Percentiles rank a stretch among this genome's conserved stretches.
Conservation (phyloP, 2,797 vertebrate genomes). For the Merluccius polli region DNA sequence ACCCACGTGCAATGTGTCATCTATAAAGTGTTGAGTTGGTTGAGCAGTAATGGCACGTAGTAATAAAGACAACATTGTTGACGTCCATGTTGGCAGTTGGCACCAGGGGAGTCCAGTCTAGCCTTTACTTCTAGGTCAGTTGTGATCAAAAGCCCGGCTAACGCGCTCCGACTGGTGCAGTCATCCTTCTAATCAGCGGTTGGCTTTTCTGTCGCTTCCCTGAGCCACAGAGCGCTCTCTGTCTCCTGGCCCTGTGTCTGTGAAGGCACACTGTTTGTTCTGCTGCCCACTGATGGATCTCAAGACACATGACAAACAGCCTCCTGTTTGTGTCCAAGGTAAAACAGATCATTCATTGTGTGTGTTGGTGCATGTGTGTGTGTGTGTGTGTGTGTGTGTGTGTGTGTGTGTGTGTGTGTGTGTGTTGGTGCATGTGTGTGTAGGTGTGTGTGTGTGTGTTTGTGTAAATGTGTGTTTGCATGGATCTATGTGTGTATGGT, state of each 20-base stretch:
- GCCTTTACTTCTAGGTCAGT: neutral
- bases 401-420: neutral
- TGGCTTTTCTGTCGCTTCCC: neutral
- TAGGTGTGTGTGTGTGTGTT: constrained; percentile 11
- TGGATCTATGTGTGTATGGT: neutral
- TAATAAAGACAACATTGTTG: neutral
- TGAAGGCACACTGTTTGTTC: constrained; percentile 39
- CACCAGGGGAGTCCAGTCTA: neutral
- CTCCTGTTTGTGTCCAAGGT: constrained; percentile 57
- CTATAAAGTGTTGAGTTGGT: neutral
- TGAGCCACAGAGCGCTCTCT: neutral
- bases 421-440: neutral
- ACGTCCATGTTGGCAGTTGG: neutral
- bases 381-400: constrained; percentile 9
- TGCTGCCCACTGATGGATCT: constrained; percentile 42
- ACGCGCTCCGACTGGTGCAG: neutral
- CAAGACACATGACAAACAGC: constrained; percentile 20
- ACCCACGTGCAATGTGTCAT: neutral
- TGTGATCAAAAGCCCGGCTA: neutral
- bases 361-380: constrained; percentile 20
- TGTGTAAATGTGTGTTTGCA: constrained; percentile 7
- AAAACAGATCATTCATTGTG: constrained; percentile 61
- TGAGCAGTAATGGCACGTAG: neutral
- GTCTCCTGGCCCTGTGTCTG: constrained; percentile 13
- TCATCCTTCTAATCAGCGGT: neutral